Base-by-base conservation (phyloP, 2,797 vertebrate genomes). In the Hafferia zeledoni region DNA sequence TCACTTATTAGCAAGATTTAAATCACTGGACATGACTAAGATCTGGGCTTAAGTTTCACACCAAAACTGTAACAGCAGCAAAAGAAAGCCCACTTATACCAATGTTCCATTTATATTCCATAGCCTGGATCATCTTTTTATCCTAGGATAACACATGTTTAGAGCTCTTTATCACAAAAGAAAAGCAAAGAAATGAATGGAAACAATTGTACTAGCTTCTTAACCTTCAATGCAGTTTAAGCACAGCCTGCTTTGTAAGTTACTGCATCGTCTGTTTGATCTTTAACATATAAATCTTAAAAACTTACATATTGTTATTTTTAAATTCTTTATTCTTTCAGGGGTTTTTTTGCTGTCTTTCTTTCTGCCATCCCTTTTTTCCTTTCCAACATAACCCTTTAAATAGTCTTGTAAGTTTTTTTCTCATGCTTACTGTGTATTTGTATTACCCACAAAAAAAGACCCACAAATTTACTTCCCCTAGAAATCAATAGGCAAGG, bases 301-400 rank as follows among this genome's bases (percentile, higher is more conserved):
- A 90, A 90, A n/a, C 6, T 41, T n/a, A 22, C 4, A 52, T 30
- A 56, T 10, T 37, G 4, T 28, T 72, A 55, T 41, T 83, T 83
- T 80, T 37, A 56, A 74, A 41, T 47, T 61, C 28, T 47, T 82
- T 46, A 24, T 49, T 64, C 8, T 82, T 87, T 52, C 19, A 33
- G 35, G 10, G 1, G 11, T 24, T 0, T 0, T 15, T 59, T 87
- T 69, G 6, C 5, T 55, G 7, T 35, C 19, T 44, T 43, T 52
- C 24, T 49, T 84, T 89, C 39, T 52, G 10, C 9, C n/a, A 24
- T 37, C 14, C 5, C 9, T 61, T 53, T 78, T 82, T 33, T 19
- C 10, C n/a, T 78, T 90, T 93, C 49, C 13, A 74, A 80, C 24
- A 55, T 11, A 44, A 70, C 41, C 7, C 31, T 82, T 84, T 43